phyloP scores from a whole-genome alignment of 2,888 invertebrate species.

The Acanthococcus lagerstroemiae region DNA sequence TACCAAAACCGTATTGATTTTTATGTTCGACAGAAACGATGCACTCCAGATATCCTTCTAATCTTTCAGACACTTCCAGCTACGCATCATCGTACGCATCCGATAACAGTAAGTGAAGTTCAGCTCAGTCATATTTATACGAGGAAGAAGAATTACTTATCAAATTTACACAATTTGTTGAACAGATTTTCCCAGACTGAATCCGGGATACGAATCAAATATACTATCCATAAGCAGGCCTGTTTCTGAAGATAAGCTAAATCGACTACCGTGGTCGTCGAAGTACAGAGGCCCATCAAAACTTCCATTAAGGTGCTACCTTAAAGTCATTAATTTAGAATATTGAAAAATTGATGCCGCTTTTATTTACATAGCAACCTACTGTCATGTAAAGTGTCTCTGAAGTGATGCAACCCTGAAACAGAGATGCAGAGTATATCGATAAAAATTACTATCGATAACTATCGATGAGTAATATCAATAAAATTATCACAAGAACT shows the following conservation, averaged over 20 bases:
- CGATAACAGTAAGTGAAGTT: background rate
- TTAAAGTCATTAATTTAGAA: background rate
- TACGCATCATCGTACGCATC: constrained; percentile 15
- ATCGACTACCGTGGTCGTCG: background rate
- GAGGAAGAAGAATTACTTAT: background rate
- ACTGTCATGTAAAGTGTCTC: no score
- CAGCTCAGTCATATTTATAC: background rate
- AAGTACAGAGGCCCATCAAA: constrained; percentile 5
- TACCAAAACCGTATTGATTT: background rate
- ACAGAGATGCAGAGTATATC: no score
- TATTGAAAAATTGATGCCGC: no score
- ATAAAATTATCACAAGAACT: no score
- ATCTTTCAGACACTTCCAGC: constrained; percentile 11
- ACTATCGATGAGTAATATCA: no score
- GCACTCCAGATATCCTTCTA: constrained; percentile 11
- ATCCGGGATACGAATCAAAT: constrained; percentile 8
- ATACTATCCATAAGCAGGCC: constrained; percentile 4
- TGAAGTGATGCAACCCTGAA: no score
- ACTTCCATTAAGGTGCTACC: constrained; percentile 1
- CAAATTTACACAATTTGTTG: background rate
- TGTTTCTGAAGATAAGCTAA: constrained; percentile 11
- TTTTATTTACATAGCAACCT: no score
- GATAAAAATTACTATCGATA: no score
- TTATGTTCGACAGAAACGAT: background rate
- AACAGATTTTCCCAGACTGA: constrained; percentile 14